Conservation (phyloP, 1,140 invertebrate genomes). For the Acromyrmex echinatior region DNA sequence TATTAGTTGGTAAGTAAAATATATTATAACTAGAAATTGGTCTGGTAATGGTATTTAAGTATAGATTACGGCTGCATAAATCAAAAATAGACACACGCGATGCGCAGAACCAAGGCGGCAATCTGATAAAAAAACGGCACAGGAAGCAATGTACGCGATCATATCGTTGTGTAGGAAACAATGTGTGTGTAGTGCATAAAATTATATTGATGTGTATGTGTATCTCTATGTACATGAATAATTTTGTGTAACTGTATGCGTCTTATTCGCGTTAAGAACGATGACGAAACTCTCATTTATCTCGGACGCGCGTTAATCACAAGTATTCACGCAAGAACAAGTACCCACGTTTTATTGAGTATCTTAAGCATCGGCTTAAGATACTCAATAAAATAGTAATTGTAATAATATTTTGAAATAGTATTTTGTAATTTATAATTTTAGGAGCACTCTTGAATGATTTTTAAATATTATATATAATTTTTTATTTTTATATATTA, state of each 20-base stretch:
- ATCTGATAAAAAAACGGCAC: constrained; percentile 43
- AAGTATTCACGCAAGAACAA: constrained; percentile 5
- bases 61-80: constrained; percentile 6
- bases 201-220: not conserved
- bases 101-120: constrained; percentile 11
- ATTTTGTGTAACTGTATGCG: constrained; percentile 9
- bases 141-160: constrained; percentile 19
- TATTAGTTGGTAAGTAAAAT: not conserved
- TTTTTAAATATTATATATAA: not conserved
- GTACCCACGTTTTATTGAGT: constrained; percentile 10
- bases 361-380: not conserved
- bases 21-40: not conserved
- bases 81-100: not conserved
- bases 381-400: no score
- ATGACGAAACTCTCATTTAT: constrained; percentile 50
- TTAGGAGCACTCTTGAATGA: not conserved
- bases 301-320: not conserved
- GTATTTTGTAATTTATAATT: constrained; percentile 19
- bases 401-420: not conserved
- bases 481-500: not conserved
- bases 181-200: constrained; percentile 14
- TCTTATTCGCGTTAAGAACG: constrained; percentile 11
- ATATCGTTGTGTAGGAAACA: constrained; percentile 1
- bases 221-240: not conserved
- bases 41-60: not conserved